Percentiles rank a stretch among this genome's conserved stretches.
phyloP scores from a whole-genome alignment of 2,797 vertebrate species.

The Holocentrus rufus region DNA sequence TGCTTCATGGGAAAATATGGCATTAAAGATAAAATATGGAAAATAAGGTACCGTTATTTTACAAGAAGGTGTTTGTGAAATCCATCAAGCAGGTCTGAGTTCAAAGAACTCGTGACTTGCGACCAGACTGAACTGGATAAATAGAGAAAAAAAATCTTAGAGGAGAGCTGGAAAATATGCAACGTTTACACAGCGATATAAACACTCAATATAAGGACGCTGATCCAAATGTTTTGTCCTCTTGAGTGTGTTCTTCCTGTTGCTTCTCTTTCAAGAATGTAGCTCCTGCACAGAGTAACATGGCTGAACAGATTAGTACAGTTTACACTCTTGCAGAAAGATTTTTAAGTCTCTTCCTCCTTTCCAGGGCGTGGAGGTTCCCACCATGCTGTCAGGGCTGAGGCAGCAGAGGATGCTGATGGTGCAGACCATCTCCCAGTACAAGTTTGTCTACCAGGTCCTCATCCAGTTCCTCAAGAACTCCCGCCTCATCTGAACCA shows the following conservation, averaged over 20 bases:
- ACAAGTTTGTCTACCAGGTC: conserved; percentile 97
- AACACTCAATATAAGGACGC: too few species aligned
- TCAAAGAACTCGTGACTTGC: too few species aligned
- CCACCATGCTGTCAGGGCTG: conserved; percentile 90
- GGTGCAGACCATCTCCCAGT: conserved; percentile 97
- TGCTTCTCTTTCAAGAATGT: neutral
- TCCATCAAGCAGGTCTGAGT: too few species aligned
- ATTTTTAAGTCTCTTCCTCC: neutral
- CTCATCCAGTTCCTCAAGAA: conserved; percentile 97
- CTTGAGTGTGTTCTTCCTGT: too few species aligned
- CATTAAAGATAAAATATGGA: too few species aligned
- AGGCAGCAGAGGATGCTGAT: conserved; percentile 95
- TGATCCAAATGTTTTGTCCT: too few species aligned
- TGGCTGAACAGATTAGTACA: neutral
- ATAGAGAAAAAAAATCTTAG: too few species aligned
- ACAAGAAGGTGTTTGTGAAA: too few species aligned
- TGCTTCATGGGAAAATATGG: neutral
- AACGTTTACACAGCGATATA: too few species aligned
- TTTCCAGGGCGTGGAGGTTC: conserved; percentile 91
- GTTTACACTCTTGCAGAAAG: neutral
- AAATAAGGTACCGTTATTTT: too few species aligned
- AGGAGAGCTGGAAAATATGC: too few species aligned
- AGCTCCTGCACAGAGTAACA: neutral
- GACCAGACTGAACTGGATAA: too few species aligned
- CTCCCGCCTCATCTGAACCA: conserved; percentile 91